phyloP scores from a whole-genome alignment of 2,797 vertebrate genomes.

The Leptoclinus maculatus region DNA sequence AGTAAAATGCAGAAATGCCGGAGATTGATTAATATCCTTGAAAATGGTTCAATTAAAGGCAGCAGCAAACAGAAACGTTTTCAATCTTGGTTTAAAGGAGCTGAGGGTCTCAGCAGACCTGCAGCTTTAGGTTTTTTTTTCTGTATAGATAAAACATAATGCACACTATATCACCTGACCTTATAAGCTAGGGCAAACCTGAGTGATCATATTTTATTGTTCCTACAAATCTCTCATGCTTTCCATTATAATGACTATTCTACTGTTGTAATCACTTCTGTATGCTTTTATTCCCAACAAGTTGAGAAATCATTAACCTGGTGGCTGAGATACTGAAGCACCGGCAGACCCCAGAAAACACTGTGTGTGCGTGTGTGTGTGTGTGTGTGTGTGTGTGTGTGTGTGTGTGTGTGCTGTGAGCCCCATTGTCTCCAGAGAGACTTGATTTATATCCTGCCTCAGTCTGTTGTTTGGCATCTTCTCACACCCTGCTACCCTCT shows the following conservation, averaged over 20 bases:
- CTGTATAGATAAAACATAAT: neutral
- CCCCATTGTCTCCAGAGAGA: conserved; percentile 72
- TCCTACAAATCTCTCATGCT: neutral
- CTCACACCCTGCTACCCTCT: conserved; percentile 64
- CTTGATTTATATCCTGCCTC: conserved; percentile 80
- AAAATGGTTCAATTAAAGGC: no score
- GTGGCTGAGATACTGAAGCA: conserved; percentile 50
- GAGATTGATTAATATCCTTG: no score
- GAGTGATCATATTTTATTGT: conserved; percentile 16
- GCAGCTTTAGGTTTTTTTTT: conserved; percentile 2
- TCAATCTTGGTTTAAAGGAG: no score
- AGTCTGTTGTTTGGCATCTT: conserved; percentile 78
- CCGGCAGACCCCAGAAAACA: conserved; percentile 50
- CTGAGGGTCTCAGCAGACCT: no score
- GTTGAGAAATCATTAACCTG: conserved; percentile 70
- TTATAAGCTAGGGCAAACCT: neutral
- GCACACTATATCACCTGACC: neutral
- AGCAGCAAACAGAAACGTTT: no score
- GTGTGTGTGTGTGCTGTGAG: conserved; percentile 42
- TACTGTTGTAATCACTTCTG: conserved; percentile 48
- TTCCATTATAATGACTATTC: conserved; percentile 39
- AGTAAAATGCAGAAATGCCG: no score
- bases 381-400: conserved; percentile 32
- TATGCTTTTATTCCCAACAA: conserved; percentile 42
- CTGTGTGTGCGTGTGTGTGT: neutral